Evolutionary conservation across 2,113 vertebrate genomes (phyloP).

Genomic region (Lepidothrix coronata): DNA sequence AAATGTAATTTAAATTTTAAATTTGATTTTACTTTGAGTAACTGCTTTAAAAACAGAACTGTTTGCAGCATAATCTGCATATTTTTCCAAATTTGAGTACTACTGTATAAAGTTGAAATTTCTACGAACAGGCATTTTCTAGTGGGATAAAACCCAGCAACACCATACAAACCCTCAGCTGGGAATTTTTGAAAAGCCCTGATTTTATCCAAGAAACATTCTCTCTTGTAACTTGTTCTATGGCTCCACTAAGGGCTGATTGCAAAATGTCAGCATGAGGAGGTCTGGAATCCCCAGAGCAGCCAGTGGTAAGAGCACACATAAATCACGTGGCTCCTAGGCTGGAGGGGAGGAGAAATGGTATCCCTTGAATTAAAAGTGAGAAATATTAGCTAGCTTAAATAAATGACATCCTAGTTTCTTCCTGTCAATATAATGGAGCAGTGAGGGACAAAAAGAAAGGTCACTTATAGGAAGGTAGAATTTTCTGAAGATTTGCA

Average conservation of each 20-base stretch:
- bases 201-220: neutral
- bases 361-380: neutral
- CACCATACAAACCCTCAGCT: neutral
- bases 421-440: neutral
- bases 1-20: neutral
- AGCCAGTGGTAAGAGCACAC: neutral
- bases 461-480: neutral
- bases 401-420: conserved; percentile 32
- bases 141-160: neutral
- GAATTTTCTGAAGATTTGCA: neutral
- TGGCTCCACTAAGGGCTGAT: neutral
- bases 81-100: neutral
- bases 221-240: neutral
- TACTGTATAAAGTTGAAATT: neutral
- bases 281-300: neutral
- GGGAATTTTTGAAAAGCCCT: neutral
- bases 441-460: neutral
- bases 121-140: neutral
- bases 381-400: conserved; percentile 7
- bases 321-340: neutral
- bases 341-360: neutral
- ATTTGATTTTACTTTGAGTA: neutral
- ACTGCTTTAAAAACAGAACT: neutral
- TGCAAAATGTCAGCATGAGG: neutral
- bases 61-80: neutral